Conservation (phyloP, 2,888 invertebrate species). For the Autographa pulchrina region DNA sequence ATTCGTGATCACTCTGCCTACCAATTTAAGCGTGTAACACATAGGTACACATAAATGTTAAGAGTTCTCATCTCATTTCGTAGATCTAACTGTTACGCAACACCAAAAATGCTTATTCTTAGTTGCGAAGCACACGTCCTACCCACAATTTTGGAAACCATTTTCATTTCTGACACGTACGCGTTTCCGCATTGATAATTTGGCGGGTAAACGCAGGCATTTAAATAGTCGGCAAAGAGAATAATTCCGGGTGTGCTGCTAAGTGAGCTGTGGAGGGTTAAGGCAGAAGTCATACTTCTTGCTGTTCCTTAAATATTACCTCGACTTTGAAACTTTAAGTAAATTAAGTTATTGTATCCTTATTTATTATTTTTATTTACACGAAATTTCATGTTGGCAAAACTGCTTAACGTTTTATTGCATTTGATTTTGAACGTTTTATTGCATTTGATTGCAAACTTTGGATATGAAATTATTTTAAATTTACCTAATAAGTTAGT, state of each 20-base stretch:
- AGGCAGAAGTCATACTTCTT: constrained; percentile 15
- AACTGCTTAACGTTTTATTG: too few species aligned
- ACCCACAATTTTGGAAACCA: constrained; percentile 24
- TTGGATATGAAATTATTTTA: too few species aligned
- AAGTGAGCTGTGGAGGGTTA: neutral
- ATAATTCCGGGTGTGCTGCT: constrained; percentile 41
- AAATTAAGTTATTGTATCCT: too few species aligned
- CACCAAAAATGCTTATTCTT: constrained; percentile 3
- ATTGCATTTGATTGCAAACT: too few species aligned
- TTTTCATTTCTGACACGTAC: constrained; percentile 44
- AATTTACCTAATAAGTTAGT: too few species aligned
- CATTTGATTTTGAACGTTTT: too few species aligned
- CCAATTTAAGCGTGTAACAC: neutral
- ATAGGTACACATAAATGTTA: neutral
- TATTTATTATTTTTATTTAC: too few species aligned
- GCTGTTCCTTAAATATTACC: too few species aligned
- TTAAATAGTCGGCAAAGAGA: constrained; percentile 50
- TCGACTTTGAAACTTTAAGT: too few species aligned
- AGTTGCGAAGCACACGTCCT: constrained; percentile 6
- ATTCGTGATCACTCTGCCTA: neutral
- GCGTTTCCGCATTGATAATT: constrained; percentile 49
- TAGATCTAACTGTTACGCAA: neutral
- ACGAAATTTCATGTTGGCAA: too few species aligned
- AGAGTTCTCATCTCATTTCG: neutral
- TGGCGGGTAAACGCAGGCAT: constrained; percentile 42